Conservation (phyloP, 2,888 invertebrate genomes). For the Celastrina argiolus region DNA sequence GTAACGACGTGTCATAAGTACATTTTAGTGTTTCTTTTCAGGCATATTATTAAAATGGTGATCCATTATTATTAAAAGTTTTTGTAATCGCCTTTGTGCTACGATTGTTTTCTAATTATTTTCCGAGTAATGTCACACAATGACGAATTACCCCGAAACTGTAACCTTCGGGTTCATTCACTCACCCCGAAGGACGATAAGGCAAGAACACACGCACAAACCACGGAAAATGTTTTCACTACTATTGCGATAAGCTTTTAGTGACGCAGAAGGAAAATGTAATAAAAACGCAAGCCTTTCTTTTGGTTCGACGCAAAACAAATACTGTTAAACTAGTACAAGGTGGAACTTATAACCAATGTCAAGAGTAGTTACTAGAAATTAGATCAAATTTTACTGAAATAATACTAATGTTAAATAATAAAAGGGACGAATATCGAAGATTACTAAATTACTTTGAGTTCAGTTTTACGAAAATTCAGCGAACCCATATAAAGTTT, state of each 20-base stretch:
- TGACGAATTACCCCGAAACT: background rate
- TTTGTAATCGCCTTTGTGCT: background rate
- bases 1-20: background rate
- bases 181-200: background rate
- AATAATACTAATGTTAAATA: background rate
- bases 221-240: background rate
- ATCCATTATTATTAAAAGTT: background rate
- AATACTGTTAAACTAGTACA: background rate
- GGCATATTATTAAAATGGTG: background rate
- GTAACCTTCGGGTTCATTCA: constrained; percentile 6
- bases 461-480: too few species aligned
- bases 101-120: background rate
- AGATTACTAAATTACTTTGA: too few species aligned
- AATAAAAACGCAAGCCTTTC: constrained; percentile 1
- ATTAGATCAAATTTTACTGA: background rate
- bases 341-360: background rate
- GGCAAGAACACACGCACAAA: background rate
- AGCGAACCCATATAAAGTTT: too few species aligned
- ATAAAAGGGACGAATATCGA: too few species aligned
- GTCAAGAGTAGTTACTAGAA: background rate
- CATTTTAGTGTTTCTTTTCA: background rate
- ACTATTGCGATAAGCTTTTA: constrained; percentile 1
- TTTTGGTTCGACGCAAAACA: background rate
- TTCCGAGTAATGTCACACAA: background rate
- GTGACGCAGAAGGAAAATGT: constrained; percentile 3